Evolutionary conservation across 2,888 invertebrate genomes (phyloP), one percentile per base, ranked within the genome.

Genomic region (Chaitophorus viminalis): DNA sequence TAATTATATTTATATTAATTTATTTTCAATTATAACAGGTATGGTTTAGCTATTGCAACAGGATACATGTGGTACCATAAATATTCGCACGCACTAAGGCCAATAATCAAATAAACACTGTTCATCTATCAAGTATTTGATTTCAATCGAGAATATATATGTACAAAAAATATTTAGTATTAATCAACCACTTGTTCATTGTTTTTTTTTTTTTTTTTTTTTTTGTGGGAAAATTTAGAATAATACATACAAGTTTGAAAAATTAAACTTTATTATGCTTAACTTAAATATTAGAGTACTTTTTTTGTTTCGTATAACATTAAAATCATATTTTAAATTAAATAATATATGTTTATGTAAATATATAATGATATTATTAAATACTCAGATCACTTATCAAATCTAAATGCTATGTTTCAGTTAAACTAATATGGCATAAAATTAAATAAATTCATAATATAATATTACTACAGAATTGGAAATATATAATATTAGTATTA

Each of bases 1-100:
- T 46, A 46, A 1, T 14, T 46, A 46, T 46, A 14, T 46, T 1
- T 46, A 21, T 60, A 60, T 60, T 60, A 60, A 25, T 52, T 52
- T 79, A 76, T 79, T 74, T 60, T 88, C 89, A 89, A 88, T 90
- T 86, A 82, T 90, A 90, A 17, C 90, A 92, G 92, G 92, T 92
- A 91, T 91, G 93, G 94, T 83, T 92, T 98, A 89, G 94, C 95
- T 85, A 93, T 92, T 21, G 92, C 94, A 70, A 97, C 97, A 8
- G 93, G 93, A 33, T 93, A 92, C 89, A 94, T 97, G 93, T 98
- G 97, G 97, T 94, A 93, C n/a, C 76, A 77, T 65, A 88, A 88
- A 84, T 83, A 83, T 81, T 46, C 79, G 18, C 74, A 87, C 8
- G 74, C 81, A 39, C 17, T 81, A 65, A 87, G 31, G 46, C 74